Percentiles rank a stretch among this genome's conserved stretches.
Conservation (phyloP, 2,888 invertebrate genomes). For the Pachydiplax longipennis region DNA sequence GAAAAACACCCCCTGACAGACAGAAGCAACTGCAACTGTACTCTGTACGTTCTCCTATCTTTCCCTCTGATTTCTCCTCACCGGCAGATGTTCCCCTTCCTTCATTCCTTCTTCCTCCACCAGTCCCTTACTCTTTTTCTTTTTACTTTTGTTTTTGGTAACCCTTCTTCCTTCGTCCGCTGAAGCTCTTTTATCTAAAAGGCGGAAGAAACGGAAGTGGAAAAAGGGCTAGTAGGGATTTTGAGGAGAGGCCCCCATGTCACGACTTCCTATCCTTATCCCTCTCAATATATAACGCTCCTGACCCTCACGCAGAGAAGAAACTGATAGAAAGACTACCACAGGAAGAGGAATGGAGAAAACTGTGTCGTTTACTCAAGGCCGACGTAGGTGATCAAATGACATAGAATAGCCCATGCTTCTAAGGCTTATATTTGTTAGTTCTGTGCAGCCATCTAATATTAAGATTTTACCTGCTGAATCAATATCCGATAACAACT, state of each 20-base stretch:
- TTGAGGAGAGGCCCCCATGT: not conserved
- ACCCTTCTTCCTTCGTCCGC: not conserved
- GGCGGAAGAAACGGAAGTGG: not conserved
- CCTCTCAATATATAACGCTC: not conserved
- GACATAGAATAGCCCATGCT: too few species aligned
- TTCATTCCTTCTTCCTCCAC: not conserved
- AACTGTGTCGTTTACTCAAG: not conserved
- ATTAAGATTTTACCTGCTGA: too few species aligned
- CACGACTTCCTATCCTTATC: not conserved
- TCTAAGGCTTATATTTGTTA: too few species aligned
- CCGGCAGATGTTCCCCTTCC: not conserved
- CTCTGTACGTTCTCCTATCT: not conserved
- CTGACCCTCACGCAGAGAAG: not conserved
- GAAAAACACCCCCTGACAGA: not conserved
- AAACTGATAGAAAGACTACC: too few species aligned
- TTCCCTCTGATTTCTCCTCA: not conserved
- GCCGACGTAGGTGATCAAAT: too few species aligned
- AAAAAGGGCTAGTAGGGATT: not conserved
- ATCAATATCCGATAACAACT: too few species aligned
- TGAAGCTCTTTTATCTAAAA: not conserved
- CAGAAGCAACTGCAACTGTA: conserved; percentile 25
- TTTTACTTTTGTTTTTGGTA: not conserved
- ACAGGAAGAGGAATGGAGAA: not conserved
- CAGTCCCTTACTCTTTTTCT: not conserved
- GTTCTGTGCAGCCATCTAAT: too few species aligned